phyloP scores from a whole-genome alignment of 2,113 vertebrate genomes.

The Lipotes vexillifer region DNA sequence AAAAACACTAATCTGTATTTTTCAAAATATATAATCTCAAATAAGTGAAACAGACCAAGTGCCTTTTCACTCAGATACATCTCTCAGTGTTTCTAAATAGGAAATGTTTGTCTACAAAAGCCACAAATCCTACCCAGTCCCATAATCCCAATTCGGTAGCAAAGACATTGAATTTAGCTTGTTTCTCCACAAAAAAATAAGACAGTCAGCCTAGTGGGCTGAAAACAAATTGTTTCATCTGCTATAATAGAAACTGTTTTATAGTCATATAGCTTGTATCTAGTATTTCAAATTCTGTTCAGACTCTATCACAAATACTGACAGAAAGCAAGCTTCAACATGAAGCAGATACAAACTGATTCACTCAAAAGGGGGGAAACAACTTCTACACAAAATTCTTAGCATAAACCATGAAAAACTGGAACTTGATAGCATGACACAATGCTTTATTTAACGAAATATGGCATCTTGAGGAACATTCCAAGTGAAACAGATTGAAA shows the following conservation, averaged over 20 bases:
- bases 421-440: slow-evolving; percentile 26
- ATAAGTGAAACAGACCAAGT: slow-evolving; percentile 11
- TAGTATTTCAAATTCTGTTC: slow-evolving; percentile 39
- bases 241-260: background rate
- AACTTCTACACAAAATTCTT: slow-evolving; percentile 18
- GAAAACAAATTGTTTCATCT: slow-evolving; percentile 40
- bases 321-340: slow-evolving; percentile 44
- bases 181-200: slow-evolving; percentile 34
- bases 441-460: slow-evolving; percentile 36
- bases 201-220: background rate
- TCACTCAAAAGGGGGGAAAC: slow-evolving; percentile 37
- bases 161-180: slow-evolving; percentile 40
- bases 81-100: background rate
- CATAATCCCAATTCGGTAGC: background rate
- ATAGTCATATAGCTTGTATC: slow-evolving; percentile 22
- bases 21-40: background rate
- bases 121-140: background rate
- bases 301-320: slow-evolving; percentile 32
- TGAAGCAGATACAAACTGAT: slow-evolving; percentile 36
- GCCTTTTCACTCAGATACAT: background rate
- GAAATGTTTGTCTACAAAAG: slow-evolving; percentile 26
- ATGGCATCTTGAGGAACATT: background rate
- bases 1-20: background rate
- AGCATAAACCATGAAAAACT: slow-evolving; percentile 38
- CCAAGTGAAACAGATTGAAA: slow-evolving; percentile 38